Evolutionary conservation across 2,797 vertebrate genomes (phyloP).

Genomic region (Macrochelys suwanniensis): DNA sequence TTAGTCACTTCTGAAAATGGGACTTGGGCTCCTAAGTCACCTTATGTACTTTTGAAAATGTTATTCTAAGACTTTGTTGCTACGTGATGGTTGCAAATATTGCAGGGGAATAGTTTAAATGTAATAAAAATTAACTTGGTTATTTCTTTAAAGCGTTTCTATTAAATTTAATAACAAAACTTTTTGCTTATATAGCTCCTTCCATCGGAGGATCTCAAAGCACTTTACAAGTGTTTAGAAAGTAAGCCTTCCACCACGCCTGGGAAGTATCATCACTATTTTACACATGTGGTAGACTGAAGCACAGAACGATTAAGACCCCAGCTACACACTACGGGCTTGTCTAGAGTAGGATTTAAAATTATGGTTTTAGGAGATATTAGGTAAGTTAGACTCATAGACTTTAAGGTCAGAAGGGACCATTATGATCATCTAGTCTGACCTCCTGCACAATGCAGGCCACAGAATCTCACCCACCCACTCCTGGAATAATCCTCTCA

Average conservation of each 20-base stretch:
- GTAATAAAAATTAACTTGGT: neutral
- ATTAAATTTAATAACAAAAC: neutral
- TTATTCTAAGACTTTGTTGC: neutral
- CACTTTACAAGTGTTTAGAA: neutral
- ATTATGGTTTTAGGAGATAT: rapidly evolving
- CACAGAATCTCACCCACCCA: no score
- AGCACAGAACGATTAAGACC: neutral
- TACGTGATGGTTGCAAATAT: neutral
- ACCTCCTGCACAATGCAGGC: no score
- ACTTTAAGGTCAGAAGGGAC: no score
- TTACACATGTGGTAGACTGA: neutral
- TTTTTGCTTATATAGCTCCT: neutral
- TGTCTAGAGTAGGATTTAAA: neutral
- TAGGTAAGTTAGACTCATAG: no score
- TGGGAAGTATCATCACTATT: neutral
- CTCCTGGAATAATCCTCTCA: no score
- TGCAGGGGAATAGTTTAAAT: neutral
- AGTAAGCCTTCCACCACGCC: neutral
- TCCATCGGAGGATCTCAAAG: neutral
- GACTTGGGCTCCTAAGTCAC: neutral
- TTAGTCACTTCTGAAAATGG: rapidly evolving
- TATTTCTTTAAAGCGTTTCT: neutral
- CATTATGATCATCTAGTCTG: no score
- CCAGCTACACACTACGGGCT: neutral
- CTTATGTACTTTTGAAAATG: rapidly evolving